A percentile compares a stretch with the other conserved stretches of the same genome.
Conservation (phyloP, 2,888 invertebrate species). For the Hipparchia sbordonii region DNA sequence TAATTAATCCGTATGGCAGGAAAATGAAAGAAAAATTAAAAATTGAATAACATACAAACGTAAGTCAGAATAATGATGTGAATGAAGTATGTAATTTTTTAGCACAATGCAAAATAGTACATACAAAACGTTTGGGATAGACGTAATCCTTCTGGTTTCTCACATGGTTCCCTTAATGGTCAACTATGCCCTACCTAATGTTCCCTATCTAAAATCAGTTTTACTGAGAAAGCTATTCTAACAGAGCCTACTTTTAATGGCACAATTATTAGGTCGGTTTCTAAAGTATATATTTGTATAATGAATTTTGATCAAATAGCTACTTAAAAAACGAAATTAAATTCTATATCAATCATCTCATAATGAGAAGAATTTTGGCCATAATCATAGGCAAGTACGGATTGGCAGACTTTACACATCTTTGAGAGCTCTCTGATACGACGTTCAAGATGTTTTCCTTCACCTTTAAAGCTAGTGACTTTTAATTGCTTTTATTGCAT, state of each 20-base stretch:
- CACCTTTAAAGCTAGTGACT: no score
- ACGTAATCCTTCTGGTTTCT: constrained; percentile 80
- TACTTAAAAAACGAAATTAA: no score
- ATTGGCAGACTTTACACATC: no score
- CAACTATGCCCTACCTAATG: constrained; percentile 39
- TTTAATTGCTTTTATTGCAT: no score
- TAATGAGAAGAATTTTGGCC: no score
- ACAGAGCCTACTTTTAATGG: neutral
- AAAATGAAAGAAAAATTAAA: neutral
- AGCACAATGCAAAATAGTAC: constrained; percentile 93
- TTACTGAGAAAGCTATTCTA: neutral
- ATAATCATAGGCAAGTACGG: no score
- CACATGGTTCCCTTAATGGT: constrained; percentile 88
- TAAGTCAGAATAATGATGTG: constrained; percentile 38
- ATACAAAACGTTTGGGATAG: constrained; percentile 84
- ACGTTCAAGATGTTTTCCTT: no score
- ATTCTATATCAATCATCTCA: no score
- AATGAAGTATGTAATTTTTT: constrained; percentile 63
- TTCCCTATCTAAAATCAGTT: neutral
- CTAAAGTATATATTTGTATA: no score
- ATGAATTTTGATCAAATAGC: no score
- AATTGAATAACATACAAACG: neutral
- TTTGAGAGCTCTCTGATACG: no score
- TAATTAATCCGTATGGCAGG: neutral
- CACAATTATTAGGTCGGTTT: neutral